Conservation (phyloP, 2,113 vertebrate species). For the Hypomesus transpacificus region DNA sequence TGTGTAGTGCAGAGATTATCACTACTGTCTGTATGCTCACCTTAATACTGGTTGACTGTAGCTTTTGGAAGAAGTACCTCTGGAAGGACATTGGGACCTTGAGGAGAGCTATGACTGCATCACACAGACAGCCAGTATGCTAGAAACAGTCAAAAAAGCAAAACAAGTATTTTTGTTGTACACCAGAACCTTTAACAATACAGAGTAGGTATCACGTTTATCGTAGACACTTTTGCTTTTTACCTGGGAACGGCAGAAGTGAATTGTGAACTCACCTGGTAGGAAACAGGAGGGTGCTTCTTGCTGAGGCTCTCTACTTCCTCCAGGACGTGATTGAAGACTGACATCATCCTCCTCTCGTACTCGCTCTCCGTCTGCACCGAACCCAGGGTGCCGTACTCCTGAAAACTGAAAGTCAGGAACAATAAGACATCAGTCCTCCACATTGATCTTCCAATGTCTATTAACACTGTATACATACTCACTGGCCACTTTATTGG, state of each 20-base stretch:
- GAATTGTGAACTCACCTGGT: slow-evolving; percentile 76
- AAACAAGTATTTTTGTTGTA: too few species aligned
- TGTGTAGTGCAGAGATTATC: not conserved
- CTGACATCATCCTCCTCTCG: slow-evolving; percentile 91
- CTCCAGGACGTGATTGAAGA: slow-evolving; percentile 88
- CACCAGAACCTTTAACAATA: not conserved
- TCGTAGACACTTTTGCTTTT: not conserved
- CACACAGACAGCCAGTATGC: slow-evolving; percentile 93
- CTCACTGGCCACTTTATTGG: too few species aligned
- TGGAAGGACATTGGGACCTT: slow-evolving; percentile 96
- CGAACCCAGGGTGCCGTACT: slow-evolving; percentile 77
- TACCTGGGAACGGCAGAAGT: not conserved
- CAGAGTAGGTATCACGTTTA: not conserved
- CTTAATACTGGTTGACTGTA: slow-evolving; percentile 98
- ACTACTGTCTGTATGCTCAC: slow-evolving; percentile 55
- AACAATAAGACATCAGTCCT: slow-evolving; percentile 2
- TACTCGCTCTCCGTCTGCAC: slow-evolving; percentile 88
- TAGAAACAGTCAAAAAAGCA: slow-evolving; percentile 54
- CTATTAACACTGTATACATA: too few species aligned
- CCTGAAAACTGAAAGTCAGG: slow-evolving; percentile 82
- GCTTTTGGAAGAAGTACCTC: slow-evolving; percentile 97
- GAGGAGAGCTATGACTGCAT: slow-evolving; percentile 88
- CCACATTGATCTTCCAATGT: too few species aligned
- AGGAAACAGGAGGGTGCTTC: slow-evolving; percentile 93
- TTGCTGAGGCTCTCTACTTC: slow-evolving; percentile 89